Evolutionary conservation across 2,888 invertebrate genomes (phyloP), one percentile per base, ranked within the genome.

Genomic region (Hypsopygia costalis): DNA sequence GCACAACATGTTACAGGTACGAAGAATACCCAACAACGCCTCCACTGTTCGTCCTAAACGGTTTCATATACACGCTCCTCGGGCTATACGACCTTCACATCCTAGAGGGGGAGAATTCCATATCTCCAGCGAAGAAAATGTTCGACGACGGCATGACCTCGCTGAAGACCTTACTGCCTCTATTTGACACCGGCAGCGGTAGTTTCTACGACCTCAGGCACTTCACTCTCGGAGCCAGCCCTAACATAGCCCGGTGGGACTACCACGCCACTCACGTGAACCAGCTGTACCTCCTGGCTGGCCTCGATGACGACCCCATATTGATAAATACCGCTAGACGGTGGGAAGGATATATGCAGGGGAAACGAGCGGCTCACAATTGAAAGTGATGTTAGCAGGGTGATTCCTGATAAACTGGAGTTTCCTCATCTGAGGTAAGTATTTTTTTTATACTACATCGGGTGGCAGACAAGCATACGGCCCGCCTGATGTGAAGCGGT

Each of bases 261-360:
- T 99, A 99, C 78, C 99, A 99, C 82, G 96, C 98, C 0, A 98
- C 98, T 0, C 99, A 99, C 75, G 95, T 99, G 12, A 98, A 98
- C 87, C 98, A 99, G 70, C 90, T 98, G 49, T 92, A 99, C 49
- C 90, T 98, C 41, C 85, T 99, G 12, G 94, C 94, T 28, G 95
- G 97, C 0, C 92, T 99, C 32, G 96, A 97, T 55, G 91, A 91
- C 42, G 96, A 97, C 61, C 93, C 95, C 0, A 88, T 98, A 41
- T 92, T 98, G 48, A 90, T 93, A 9, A 91, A 92, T 40, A 97
- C 97, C 0, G 98, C 97, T 0, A 94, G 95, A 61, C 83, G 98
- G 39, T 98, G 98, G 98, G 94, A 96, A 60, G 95, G 95, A 1
- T 98, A 98, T 65, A 97, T 98, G 96, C 94, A 93, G 67, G 98